Conservation (phyloP, 2,113 vertebrate species). For the Colaptes auratus region DNA sequence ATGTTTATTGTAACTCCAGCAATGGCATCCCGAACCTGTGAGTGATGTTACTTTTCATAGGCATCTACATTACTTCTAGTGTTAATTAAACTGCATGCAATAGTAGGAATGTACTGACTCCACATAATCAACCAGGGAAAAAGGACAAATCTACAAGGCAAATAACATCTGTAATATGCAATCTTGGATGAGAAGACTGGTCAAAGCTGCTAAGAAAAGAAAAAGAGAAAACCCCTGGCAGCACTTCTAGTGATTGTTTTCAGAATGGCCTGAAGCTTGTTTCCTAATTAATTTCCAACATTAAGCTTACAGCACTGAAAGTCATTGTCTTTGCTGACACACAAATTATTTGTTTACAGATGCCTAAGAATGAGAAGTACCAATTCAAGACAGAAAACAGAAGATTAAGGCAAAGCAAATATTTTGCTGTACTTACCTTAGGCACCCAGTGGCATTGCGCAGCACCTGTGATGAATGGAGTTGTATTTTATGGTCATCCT, state of each 20-base stretch:
- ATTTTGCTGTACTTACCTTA: slow-evolving; percentile 82
- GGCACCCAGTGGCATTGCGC: slow-evolving; percentile 98
- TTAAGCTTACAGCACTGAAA: background rate
- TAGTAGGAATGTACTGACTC: background rate
- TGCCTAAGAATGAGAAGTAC: background rate
- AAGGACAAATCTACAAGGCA: background rate
- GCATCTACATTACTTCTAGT: background rate
- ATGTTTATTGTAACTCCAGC: background rate
- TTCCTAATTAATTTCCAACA: background rate
- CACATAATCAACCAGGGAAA: background rate
- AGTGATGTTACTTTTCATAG: background rate
- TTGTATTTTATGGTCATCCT: slow-evolving; percentile 94
- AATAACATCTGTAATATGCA: background rate
- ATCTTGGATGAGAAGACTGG: background rate
- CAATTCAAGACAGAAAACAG: background rate
- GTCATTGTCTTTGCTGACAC: background rate
- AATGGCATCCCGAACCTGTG: background rate
- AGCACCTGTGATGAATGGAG: slow-evolving; percentile 98
- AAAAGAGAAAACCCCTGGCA: background rate
- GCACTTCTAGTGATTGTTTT: background rate
- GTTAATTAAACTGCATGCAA: background rate
- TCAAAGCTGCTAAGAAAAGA: background rate
- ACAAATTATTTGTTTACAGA: background rate
- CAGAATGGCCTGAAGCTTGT: background rate
- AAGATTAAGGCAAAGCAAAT: background rate